Evolutionary conservation across 2,797 vertebrate genomes (phyloP).

Genomic region (Nannoperca australis): DNA sequence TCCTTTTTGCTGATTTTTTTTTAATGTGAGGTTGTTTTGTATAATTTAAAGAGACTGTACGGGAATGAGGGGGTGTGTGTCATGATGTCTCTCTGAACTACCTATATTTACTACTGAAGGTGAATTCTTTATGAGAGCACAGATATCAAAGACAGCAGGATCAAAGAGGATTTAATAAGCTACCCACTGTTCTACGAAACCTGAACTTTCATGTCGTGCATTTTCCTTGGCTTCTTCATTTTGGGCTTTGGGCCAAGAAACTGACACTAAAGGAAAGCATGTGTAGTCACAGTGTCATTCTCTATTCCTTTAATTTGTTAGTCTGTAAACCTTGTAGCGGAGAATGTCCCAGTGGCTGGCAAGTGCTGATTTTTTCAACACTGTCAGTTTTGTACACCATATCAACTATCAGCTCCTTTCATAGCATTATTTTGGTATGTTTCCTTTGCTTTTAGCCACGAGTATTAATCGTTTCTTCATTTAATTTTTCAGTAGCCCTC

Average conservation of each 20-base stretch:
- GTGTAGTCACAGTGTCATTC: slow-evolving; percentile 94
- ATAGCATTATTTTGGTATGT: slow-evolving; percentile 36
- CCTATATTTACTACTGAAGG: slow-evolving; percentile 99
- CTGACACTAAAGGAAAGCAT: slow-evolving; percentile 93
- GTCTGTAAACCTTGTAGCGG: slow-evolving; percentile 90
- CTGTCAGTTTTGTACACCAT: slow-evolving; percentile 67
- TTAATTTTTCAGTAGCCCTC: not conserved
- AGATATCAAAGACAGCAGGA: slow-evolving; percentile 98
- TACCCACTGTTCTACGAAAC: slow-evolving; percentile 94
- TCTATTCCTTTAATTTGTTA: slow-evolving; percentile 94
- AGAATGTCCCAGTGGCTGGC: slow-evolving; percentile 83
- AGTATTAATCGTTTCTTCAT: not conserved
- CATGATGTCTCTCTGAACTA: slow-evolving; percentile 98
- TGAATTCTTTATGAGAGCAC: slow-evolving; percentile 99
- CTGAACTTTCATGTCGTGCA: slow-evolving; percentile 93
- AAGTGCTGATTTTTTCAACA: slow-evolving; percentile 62
- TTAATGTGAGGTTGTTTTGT: slow-evolving; percentile 81
- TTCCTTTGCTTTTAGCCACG: slow-evolving; percentile 39
- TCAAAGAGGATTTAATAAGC: slow-evolving; percentile 99
- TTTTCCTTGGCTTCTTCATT: slow-evolving; percentile 91
- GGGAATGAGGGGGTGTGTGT: slow-evolving; percentile 92
- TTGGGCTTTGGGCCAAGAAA: slow-evolving; percentile 86
- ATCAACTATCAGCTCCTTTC: slow-evolving; percentile 60
- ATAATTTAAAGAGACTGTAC: slow-evolving; percentile 88
- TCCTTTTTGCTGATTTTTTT: slow-evolving; percentile 50